Evolutionary conservation across 2,113 vertebrate genomes (phyloP), one percentile per base, ranked within the genome.

Genomic region (Tyrannus savana): DNA sequence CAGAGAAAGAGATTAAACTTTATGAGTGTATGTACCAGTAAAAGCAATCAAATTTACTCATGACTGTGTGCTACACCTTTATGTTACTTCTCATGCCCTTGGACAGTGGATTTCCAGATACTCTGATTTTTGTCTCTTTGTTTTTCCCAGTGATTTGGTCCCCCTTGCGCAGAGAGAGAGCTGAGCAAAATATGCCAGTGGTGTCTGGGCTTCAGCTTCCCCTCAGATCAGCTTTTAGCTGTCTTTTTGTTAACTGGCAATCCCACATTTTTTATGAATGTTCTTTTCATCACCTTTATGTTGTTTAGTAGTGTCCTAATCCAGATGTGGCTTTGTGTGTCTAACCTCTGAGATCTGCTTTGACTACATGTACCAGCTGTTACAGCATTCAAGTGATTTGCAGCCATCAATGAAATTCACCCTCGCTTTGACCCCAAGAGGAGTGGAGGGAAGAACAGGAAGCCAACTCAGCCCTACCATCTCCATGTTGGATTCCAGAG

Each of bases 91-190:
- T 46, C 19, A 49, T 41, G 7, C 6, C 14, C 17, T 37, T 12
- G 37, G n/a, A 31, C 17, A 46, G 22, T 10, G 19, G 23, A 14
- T 8, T 55, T 81, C 37, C 35, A 68, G 33, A 71, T 12, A 18
- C 1, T 22, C 9, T 41, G 5, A 31, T 55, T 55, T 71, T 71
- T 2, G 0, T 66, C 22, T 69, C 2, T 33, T 35, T 68, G 12
- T 3, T 74, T 87, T 52, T 56, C 49, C 8, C 10, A 31, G 9
- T 33, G 28, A 19, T 76, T 90, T 80, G 9, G 4, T 37, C 3
- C 67, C 6, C 14, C 9, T 82, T 0, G 0, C 42, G 33, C 10
- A 56, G 46, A n/a, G 0, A 6, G n/a, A 63, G 19, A 64, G 12
- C 12, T 60, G n/a, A 52, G 7, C 16, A 86, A 86, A 78, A 58